Percentiles rank a stretch among this genome's conserved stretches.
Conservation (phyloP, 2,113 vertebrate genomes). For the Eonycteris spelaea region DNA sequence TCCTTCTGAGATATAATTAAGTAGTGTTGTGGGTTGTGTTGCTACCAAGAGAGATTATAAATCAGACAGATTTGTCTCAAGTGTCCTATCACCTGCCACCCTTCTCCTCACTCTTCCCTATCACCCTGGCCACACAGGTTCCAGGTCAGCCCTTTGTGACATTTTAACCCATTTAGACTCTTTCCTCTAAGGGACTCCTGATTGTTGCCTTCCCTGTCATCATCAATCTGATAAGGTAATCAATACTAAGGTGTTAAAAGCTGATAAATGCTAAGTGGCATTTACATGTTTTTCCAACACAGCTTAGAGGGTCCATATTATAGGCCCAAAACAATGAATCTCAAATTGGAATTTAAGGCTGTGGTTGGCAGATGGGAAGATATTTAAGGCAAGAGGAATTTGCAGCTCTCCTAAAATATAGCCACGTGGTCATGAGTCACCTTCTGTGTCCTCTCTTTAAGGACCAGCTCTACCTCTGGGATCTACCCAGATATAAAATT, state of each 20-base stretch:
- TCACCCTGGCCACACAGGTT: background rate
- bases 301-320: background rate
- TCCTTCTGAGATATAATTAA: background rate
- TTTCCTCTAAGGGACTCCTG: background rate
- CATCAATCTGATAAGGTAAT: slow-evolving; percentile 10
- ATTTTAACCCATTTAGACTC: background rate
- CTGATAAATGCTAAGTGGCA: background rate
- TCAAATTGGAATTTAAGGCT: slow-evolving; percentile 56
- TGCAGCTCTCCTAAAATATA: slow-evolving; percentile 64
- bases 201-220: background rate
- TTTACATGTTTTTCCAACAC: slow-evolving; percentile 6
- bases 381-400: slow-evolving; percentile 68
- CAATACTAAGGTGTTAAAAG: background rate
- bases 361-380: slow-evolving; percentile 69
- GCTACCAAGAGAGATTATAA: background rate
- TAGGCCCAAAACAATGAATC: slow-evolving; percentile 55
- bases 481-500: background rate
- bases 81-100: background rate
- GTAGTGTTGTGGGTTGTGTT: background rate
- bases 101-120: background rate
- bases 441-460: slow-evolving; percentile 64
- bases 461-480: slow-evolving; percentile 50
- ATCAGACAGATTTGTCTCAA: background rate
- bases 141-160: background rate
- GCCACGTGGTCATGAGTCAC: slow-evolving; percentile 63